A percentile compares a stretch with the other conserved stretches of the same genome.
These are phyloP conservation scores for Clusia tigrina DNA, from an alignment of 2,888 invertebrate genomes.

Conservation along the genomic window DNA sequence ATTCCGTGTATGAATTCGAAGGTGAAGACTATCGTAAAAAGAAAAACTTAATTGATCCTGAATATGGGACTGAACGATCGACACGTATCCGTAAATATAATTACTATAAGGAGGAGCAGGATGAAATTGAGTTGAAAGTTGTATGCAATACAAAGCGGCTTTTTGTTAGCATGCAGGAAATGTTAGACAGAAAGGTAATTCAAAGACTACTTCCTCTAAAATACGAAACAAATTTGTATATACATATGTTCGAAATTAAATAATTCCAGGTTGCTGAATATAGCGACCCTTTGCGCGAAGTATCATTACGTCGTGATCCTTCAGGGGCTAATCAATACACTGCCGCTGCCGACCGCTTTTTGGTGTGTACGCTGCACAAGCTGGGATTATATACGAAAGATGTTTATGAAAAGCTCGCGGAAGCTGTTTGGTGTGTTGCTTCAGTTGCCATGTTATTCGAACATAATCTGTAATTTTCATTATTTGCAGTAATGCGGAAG, in stretches of 20 bases:
- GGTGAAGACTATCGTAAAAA: constrained; percentile 98
- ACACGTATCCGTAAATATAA: constrained; percentile 99
- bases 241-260: constrained; percentile 95
- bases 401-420: constrained; percentile 96
- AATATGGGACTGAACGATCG: constrained; percentile 99
- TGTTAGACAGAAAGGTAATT: too few species aligned
- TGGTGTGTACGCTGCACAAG: constrained; percentile 98
- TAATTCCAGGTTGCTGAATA: constrained; percentile 81
- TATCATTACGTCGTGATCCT: constrained; percentile 97
- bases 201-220: too few species aligned
- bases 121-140: too few species aligned
- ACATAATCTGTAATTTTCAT: constrained; percentile 8
- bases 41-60: constrained; percentile 84
- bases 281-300: constrained; percentile 97
- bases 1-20: constrained; percentile 95
- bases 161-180: too few species aligned
- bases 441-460: not conserved
- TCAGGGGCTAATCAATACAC: constrained; percentile 93
- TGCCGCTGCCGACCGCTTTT: constrained; percentile 85
- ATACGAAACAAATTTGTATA: too few species aligned
- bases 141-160: too few species aligned
- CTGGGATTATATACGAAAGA: constrained; percentile 99
- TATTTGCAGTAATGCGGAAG: constrained; percentile 81
- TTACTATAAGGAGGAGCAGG: constrained; percentile 98
- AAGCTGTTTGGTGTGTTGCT: constrained; percentile 78